Base-by-base conservation (phyloP, 2,888 invertebrate genomes). In the Miltochrista miniata region DNA sequence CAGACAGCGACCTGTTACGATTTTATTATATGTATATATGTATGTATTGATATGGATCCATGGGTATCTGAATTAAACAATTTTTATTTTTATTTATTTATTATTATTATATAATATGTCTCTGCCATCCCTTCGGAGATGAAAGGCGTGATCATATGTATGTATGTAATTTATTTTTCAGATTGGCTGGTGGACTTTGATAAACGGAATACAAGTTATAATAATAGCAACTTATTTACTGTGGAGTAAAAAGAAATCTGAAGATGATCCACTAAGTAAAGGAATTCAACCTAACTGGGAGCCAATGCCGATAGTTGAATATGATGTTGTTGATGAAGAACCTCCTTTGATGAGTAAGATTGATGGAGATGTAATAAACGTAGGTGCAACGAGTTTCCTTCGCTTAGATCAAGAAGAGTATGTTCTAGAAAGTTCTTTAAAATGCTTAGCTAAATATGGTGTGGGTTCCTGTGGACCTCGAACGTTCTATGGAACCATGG, bases 391-490 rank as follows among this genome's bases (percentile, higher is more conserved):
- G 1, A 92, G 90, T 58, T 92, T 92, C 62, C 74, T 92, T 7
- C 81, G 82, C 58, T 61, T 92, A 45, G 84, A 92, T 54, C 90
- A 97, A 56, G 95, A 96, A 72, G 89, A 94, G 35, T 88, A 93
- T n/a, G 95, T 99, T 15, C 93, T 96, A 80, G 93, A 96, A 36
- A 93, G 90, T 48, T 96, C 98, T 0, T 93, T 96, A 39, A 89
- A 93, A 46, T 93, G 96, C 4, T 90, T 99, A 50, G 92, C 94
- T 47, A 97, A 98, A 76, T 99, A 99, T 89, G 99, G 99, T 1
- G 98, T 99, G 0, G 99, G 99, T 0, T 98, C 98, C 0, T 99
- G 99, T 87, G 99, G 99, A 0, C 99, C 99, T 0, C 91, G 99
- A 74, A 98, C 98, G 0, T 99, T 99, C 85, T 99, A 98, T 81